Percentiles rank a stretch among this genome's conserved stretches.
Evolutionary conservation across 2,797 vertebrate species (phyloP).

Genomic region (Falco biarmicus): DNA sequence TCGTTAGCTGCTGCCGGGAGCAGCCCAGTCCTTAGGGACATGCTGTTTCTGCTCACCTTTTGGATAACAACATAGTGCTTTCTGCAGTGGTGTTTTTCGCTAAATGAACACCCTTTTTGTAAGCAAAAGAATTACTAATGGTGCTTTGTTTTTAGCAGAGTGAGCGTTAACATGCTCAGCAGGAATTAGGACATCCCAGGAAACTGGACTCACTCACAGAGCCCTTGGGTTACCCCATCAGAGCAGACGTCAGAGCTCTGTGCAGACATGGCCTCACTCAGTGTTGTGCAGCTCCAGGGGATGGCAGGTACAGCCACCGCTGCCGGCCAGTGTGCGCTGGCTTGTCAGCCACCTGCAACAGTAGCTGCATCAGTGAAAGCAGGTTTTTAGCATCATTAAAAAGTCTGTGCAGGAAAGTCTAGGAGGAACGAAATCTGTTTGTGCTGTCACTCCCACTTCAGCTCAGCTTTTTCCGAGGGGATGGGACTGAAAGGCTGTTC

Average conservation of each 20-base stretch:
- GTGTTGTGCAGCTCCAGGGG: neutral
- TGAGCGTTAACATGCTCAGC: fast-evolving
- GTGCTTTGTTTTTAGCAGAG: neutral
- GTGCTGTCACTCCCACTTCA: slow-evolving; percentile 45
- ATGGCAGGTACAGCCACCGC: neutral
- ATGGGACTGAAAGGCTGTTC: slow-evolving; percentile 25
- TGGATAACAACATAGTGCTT: neutral
- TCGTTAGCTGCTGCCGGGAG: neutral
- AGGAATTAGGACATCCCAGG: neutral
- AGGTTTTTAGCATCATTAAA: neutral
- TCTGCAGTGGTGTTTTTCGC: neutral
- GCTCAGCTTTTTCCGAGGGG: neutral
- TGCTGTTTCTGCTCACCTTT: neutral
- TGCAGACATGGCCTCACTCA: fast-evolving
- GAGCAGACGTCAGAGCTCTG: neutral
- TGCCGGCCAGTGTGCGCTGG: neutral
- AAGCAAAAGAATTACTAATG: neutral
- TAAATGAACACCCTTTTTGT: neutral
- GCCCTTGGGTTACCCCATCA: neutral
- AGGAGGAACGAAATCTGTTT: slow-evolving; percentile 29
- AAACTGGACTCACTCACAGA: neutral
- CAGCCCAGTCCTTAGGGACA: fast-evolving
- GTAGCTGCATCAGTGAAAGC: neutral
- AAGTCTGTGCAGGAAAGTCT: neutral
- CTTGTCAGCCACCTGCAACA: neutral